Percentiles rank a stretch among this genome's conserved stretches.
These are phyloP conservation scores for Brachystomella parvula DNA, from an alignment of 1,140 invertebrate genomes.

Conservation along the genomic window DNA sequence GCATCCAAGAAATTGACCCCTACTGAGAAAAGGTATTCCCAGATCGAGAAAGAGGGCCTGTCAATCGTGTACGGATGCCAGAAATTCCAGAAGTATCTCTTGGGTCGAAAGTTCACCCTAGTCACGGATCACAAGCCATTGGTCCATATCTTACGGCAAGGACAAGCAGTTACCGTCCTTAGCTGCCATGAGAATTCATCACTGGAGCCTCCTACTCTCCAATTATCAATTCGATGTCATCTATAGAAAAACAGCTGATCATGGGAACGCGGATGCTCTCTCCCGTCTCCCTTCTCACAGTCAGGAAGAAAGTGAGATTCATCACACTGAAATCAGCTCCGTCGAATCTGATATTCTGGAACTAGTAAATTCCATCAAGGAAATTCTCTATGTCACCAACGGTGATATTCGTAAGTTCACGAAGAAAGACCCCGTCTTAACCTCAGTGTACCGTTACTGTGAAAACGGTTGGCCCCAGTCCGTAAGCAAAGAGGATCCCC, in stretches of 20 bases:
- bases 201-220: constrained; percentile 31
- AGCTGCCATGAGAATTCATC: constrained; percentile 32
- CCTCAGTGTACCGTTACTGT: neutral
- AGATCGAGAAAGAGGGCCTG: constrained; percentile 45
- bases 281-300: neutral
- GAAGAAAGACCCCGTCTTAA: neutral
- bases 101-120: constrained; percentile 43
- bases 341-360: too few species aligned
- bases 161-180: constrained; percentile 17
- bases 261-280: constrained; percentile 10
- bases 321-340: neutral
- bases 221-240: constrained; percentile 26
- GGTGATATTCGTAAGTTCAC: constrained; percentile 3
- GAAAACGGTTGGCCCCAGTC: constrained; percentile 12
- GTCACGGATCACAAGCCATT: constrained; percentile 47
- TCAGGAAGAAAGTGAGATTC: neutral
- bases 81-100: constrained; percentile 42
- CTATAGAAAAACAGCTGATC: constrained; percentile 29
- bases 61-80: constrained; percentile 43
- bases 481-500: neutral
- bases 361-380: neutral
- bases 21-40: constrained; percentile 41
- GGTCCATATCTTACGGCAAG: constrained; percentile 43
- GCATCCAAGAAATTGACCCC: constrained; percentile 40
- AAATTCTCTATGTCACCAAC: constrained; percentile 6